Evolutionary conservation across 2,797 vertebrate species (phyloP), one percentile per base, ranked within the genome.

Genomic region (Myiothlypis coronata): DNA sequence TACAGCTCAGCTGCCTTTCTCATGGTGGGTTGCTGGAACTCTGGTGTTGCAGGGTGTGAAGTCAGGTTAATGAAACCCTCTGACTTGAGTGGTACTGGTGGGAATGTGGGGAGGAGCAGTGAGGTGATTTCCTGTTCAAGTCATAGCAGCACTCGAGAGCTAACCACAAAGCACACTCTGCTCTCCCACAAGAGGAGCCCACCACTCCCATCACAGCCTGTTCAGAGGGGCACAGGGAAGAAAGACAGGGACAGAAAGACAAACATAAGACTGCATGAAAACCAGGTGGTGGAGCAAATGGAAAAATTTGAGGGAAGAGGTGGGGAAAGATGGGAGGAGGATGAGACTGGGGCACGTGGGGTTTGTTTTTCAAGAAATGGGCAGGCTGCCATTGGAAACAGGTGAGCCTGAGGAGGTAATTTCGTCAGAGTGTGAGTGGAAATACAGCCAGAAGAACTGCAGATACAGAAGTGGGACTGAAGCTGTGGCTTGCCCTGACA

Each of bases 91-190:
- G 2, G 44, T 2, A 1, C 52, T 60, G 83, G 74, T 95, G 92
- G 81, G 94, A 94, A 94, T 72, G 67, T n/a, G 83, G 80, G 70
- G 88, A 93, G 88, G 77, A 79, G 63, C 59, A 53, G 18, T 0
- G 65, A 78, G 49, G 86, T 50, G 60, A 85, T 87, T 95, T 96
- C 93, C 94, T 94, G 90, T 79, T 87, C 7, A 1, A 94, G 86
- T 92, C 88, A 87, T 74, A 93, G 39, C 83, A 90, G 74, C 2
- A 4, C 32, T 67, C 1, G 0, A 88, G 76, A 83, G 23, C 39
- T 81, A 84, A 94, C 93, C 96, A 67, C 91, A 88, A 37, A 88
- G 83, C 65, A 71, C 35, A 28, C 16, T 50, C 68, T 65, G 85
- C 87, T 50, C 85, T 95, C 50, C 61, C 69, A 75, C 61, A 59